A percentile compares a stretch with the other conserved stretches of the same genome.
phyloP scores from a whole-genome alignment of 2,888 invertebrate genomes.

The Drosophila kambysellisi region DNA sequence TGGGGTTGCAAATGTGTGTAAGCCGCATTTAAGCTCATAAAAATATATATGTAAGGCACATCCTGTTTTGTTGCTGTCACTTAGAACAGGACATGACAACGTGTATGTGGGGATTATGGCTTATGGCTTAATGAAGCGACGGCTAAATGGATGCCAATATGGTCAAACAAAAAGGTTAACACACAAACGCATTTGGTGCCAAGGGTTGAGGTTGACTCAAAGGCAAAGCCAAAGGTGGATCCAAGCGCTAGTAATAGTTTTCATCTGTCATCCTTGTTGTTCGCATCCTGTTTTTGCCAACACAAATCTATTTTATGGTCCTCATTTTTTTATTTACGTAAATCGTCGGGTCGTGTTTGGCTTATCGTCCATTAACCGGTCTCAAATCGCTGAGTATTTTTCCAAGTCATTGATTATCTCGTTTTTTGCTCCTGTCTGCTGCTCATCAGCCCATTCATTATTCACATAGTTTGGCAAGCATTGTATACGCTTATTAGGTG shows the following conservation, averaged over 20 bases:
- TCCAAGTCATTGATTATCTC: conserved; percentile 59
- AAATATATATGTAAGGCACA: conserved; percentile 26
- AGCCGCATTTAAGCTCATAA: conserved; percentile 28
- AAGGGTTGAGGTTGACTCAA: conserved; percentile 8
- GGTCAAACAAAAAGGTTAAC: conserved; percentile 36
- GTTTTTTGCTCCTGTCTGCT: conserved; percentile 23
- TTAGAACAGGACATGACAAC: conserved; percentile 54
- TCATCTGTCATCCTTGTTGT: not conserved
- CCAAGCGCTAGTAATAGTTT: conserved; percentile 63
- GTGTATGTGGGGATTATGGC: conserved; percentile 26
- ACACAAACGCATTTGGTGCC: conserved; percentile 13
- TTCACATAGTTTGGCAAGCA: conserved; percentile 32
- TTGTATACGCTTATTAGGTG: conserved; percentile 7
- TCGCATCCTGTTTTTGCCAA: not conserved
- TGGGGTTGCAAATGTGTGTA: conserved; percentile 19
- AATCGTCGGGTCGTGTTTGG: conserved; percentile 20
- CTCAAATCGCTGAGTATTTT: conserved; percentile 59
- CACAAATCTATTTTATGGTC: conserved; percentile 13
- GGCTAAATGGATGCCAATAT: conserved; percentile 58
- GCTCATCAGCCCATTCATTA: conserved; percentile 37
- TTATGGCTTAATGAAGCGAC: conserved; percentile 76
- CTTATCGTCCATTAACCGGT: conserved; percentile 21
- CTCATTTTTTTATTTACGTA: conserved; percentile 12
- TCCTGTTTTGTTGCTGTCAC: conserved; percentile 11
- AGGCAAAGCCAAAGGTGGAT: conserved; percentile 40